Conservation (phyloP, 2,113 vertebrate genomes). For the Oxyruncus cristatus region DNA sequence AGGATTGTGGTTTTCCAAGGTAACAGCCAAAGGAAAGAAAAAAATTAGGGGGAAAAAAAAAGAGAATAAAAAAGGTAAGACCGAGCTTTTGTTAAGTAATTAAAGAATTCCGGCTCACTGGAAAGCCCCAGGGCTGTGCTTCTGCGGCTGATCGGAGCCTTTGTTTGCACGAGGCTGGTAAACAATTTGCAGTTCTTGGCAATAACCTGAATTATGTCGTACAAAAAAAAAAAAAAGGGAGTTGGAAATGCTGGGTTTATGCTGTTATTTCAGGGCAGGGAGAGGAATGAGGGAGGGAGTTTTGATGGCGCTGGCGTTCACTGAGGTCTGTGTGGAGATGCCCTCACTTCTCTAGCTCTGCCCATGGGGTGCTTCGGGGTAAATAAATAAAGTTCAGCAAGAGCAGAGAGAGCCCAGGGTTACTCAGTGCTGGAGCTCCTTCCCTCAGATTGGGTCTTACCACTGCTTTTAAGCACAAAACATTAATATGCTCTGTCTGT, state of each 20-base stretch:
- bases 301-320: background rate
- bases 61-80: background rate
- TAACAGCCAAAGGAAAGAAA: background rate
- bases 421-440: background rate
- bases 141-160: background rate
- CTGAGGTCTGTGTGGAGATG: background rate
- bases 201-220: constrained; percentile 32
- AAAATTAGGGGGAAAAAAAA: no score
- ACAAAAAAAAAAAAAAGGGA: background rate
- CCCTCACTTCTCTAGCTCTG: background rate
- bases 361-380: background rate
- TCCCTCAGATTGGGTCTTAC: background rate
- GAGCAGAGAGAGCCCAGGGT: background rate
- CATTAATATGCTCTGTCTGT: constrained; percentile 17
- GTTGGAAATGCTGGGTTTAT: background rate
- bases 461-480: background rate
- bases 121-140: constrained; percentile 40
- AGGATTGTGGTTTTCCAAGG: constrained; percentile 44
- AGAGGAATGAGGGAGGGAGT: background rate
- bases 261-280: background rate
- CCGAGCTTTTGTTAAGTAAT: constrained; percentile 49
- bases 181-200: constrained; percentile 46
- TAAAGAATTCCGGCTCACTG: constrained; percentile 35
- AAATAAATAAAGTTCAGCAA: background rate
- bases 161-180: constrained; percentile 38